These are phyloP conservation scores for Typhlichthys eigenmanni DNA, from an alignment of 2,797 vertebrate genomes.

Conservation along the genomic window DNA sequence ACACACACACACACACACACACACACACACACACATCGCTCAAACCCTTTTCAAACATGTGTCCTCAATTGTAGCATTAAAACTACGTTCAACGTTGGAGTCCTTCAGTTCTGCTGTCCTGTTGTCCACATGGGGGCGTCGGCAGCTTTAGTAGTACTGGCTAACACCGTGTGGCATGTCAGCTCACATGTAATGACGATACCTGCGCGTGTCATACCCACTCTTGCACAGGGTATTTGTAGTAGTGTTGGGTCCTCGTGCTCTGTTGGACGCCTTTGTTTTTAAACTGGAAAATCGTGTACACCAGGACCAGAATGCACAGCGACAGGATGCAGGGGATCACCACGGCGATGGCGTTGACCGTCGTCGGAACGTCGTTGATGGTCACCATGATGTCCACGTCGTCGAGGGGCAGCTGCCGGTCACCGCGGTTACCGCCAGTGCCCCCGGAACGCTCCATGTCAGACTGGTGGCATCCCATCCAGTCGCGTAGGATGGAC, in stretches of 20 bases:
- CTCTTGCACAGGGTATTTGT: constrained; percentile 97
- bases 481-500: constrained; percentile 96
- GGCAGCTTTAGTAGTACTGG: constrained; percentile 8
- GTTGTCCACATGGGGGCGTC: neutral
- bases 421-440: constrained; percentile 84
- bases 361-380: constrained; percentile 90
- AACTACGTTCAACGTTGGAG: constrained; percentile 8
- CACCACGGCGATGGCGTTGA: constrained; percentile 96
- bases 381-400: constrained; percentile 98
- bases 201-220: constrained; percentile 89
- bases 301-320: constrained; percentile 96
- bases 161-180: neutral
- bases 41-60: constrained; percentile 3
- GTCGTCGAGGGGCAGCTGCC: constrained; percentile 87
- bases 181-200: constrained; percentile 11
- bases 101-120: constrained; percentile 3
- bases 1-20: constrained; percentile 4
- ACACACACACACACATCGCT: neutral
- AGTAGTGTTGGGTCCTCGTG: constrained; percentile 84
- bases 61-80: neutral
- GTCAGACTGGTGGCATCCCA: constrained; percentile 95
- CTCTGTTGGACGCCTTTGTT: constrained; percentile 95
- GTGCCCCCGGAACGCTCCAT: constrained; percentile 75
- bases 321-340: constrained; percentile 96
- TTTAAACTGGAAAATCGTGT: constrained; percentile 98